Evolutionary conservation across 2,113 vertebrate genomes (phyloP).

Genomic region (Oreotrochilus melanogaster): DNA sequence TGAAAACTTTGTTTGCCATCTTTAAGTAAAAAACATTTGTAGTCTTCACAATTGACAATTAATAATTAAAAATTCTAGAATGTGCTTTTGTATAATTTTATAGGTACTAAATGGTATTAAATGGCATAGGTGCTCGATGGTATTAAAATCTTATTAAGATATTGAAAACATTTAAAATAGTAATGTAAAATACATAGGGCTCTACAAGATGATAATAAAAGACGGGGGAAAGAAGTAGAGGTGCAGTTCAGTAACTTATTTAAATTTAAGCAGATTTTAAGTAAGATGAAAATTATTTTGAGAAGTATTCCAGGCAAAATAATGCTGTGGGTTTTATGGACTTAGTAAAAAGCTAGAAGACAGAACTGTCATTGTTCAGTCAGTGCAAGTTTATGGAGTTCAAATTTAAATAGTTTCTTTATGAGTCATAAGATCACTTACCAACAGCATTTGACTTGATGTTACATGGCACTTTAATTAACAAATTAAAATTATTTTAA

Average conservation of each 20-base stretch:
- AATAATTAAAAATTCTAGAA: not conserved
- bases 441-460: not conserved
- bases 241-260: not conserved
- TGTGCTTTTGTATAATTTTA: not conserved
- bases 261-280: not conserved
- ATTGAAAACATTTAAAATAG: not conserved
- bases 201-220: not conserved
- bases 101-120: not conserved
- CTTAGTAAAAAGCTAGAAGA: not conserved
- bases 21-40: not conserved
- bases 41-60: not conserved
- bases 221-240: not conserved
- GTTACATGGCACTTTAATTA: slow-evolving; percentile 20
- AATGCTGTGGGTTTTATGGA: not conserved
- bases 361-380: not conserved
- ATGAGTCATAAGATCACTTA: slow-evolving; percentile 1
- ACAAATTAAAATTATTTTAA: slow-evolving; percentile 11
- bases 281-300: not conserved
- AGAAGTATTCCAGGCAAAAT: not conserved
- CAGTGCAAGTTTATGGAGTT: not conserved
- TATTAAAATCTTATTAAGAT: not conserved
- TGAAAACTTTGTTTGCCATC: not conserved
- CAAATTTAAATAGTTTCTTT: not conserved
- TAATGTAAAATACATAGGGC: not conserved
- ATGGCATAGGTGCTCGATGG: too few species aligned